Conservation (phyloP, 1,140 invertebrate species). For the Pogonognathellus flavescens region DNA sequence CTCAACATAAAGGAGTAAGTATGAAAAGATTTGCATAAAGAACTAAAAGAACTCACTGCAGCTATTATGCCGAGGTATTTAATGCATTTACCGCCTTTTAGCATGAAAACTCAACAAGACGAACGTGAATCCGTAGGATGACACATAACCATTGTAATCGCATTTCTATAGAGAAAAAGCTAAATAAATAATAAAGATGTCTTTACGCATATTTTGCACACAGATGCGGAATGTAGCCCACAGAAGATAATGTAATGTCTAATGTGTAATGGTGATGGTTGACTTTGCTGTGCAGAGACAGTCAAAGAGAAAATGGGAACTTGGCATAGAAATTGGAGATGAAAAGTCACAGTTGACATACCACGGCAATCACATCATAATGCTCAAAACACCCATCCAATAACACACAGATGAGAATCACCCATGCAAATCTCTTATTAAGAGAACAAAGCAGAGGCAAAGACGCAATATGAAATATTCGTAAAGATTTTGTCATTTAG, state of each 20-base stretch:
- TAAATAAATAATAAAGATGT: conserved; percentile 44
- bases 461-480: neutral
- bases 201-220: conserved; percentile 9
- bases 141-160: neutral
- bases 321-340: conserved; percentile 36
- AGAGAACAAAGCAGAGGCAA: neutral
- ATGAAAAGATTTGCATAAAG: conserved; percentile 49
- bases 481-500: conserved; percentile 4
- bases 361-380: conserved; percentile 30
- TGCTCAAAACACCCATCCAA: conserved; percentile 17
- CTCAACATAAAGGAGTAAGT: conserved; percentile 22
- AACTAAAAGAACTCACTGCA: neutral
- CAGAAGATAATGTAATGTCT: neutral
- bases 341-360: conserved; percentile 40
- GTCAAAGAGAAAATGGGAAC: conserved; percentile 37
- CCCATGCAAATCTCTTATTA: conserved; percentile 21
- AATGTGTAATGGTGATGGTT: too few species aligned
- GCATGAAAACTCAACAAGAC: conserved; percentile 22
- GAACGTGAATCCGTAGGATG: neutral
- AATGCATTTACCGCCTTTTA: conserved; percentile 30
- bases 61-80: neutral
- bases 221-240: conserved; percentile 32
- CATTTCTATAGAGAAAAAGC: neutral
- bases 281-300: neutral
- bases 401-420: conserved; percentile 9